Conservation (phyloP, 2,113 vertebrate species). For the Gallinago paraguaiae region DNA sequence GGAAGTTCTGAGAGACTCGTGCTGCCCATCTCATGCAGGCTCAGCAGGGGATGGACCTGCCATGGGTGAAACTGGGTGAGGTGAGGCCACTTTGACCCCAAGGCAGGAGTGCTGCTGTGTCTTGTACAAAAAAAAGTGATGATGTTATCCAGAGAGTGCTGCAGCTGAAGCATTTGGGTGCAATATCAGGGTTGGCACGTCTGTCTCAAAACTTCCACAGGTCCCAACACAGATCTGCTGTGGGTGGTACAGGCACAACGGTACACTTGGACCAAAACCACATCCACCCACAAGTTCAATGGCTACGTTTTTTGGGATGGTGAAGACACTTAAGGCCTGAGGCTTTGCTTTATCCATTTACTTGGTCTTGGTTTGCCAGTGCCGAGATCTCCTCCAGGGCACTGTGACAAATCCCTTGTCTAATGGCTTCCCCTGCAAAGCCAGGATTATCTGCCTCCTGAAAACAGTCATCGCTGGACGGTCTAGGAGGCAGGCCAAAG, state of each 20-base stretch:
- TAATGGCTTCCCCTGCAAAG: neutral
- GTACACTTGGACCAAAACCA: fast-evolving
- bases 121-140: neutral
- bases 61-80: fast-evolving
- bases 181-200: neutral
- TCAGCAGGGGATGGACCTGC: neutral
- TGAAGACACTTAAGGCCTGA: neutral
- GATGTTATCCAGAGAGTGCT: neutral
- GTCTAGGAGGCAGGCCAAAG: neutral
- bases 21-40: neutral
- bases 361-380: neutral
- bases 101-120: neutral
- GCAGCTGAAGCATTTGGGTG: neutral
- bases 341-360: neutral
- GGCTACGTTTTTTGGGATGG: neutral
- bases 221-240: neutral
- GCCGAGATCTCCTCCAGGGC: neutral
- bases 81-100: fast-evolving
- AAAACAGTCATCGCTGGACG: neutral
- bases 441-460: neutral
- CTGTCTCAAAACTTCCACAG: neutral
- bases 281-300: neutral
- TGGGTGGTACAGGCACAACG: neutral
- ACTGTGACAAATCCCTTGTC: neutral
- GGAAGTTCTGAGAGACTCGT: neutral